Conservation (phyloP, 2,113 vertebrate species). For the Erythrocebus patas region DNA sequence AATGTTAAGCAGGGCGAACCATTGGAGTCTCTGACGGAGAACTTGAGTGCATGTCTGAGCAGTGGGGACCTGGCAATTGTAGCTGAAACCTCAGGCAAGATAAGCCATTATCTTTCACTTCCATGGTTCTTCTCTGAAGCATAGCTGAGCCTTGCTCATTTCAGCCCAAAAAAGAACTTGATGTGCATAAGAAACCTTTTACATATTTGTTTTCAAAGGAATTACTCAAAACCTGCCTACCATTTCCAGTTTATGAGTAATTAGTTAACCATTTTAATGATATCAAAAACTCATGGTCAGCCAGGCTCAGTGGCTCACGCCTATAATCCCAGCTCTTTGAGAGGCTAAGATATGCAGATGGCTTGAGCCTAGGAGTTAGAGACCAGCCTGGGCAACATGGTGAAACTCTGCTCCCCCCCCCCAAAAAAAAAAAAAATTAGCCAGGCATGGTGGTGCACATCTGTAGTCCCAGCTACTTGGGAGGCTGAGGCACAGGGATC, state of each 20-base stretch:
- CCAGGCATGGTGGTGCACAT: too few species aligned
- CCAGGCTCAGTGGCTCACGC: too few species aligned
- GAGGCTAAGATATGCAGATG: too few species aligned
- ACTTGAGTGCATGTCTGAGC: accelerated
- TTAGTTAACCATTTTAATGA: constrained; percentile 13
- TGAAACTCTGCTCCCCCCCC: too few species aligned
- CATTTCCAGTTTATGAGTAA: not conserved
- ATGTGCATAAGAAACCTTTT: not conserved
- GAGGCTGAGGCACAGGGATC: too few species aligned
- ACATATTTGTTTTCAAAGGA: constrained; percentile 2
- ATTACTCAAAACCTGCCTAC: not conserved
- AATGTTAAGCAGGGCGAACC: not conserved
- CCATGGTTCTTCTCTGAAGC: not conserved
- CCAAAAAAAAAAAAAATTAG: too few species aligned
- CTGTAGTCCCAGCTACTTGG: too few species aligned
- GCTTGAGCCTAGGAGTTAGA: too few species aligned
- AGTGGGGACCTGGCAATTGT: not conserved
- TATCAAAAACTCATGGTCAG: not conserved
- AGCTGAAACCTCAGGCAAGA: not conserved
- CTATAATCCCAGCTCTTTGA: too few species aligned
- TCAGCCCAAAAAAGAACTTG: not conserved
- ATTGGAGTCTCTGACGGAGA: not conserved
- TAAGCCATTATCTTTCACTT: not conserved
- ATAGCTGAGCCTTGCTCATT: not conserved
- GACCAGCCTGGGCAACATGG: too few species aligned